Evolutionary conservation across 2,888 invertebrate genomes (phyloP).

Genomic region (Hirtodrosophila histrioides): DNA sequence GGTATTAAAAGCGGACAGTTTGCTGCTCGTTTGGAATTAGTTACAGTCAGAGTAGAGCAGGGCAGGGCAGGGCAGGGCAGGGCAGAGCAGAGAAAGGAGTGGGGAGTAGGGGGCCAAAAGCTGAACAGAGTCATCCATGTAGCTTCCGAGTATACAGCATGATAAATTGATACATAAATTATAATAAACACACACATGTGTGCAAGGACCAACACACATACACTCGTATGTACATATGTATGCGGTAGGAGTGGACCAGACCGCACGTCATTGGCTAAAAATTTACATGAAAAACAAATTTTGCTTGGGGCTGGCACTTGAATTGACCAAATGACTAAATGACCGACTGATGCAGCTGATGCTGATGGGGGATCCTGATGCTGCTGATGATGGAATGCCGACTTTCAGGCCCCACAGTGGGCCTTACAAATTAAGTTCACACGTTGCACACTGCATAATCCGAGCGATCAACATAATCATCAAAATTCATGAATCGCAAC

Average conservation of each 20-base stretch:
- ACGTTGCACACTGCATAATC: slow-evolving; percentile 65
- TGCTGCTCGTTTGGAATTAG: slow-evolving; percentile 57
- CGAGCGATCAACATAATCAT: slow-evolving; percentile 72
- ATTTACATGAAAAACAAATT: slow-evolving; percentile 80
- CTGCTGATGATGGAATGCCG: slow-evolving; percentile 55
- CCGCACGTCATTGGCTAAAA: slow-evolving; percentile 64
- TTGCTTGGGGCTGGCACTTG: slow-evolving; percentile 29
- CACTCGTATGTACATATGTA: background rate
- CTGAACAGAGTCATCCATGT: slow-evolving; percentile 17
- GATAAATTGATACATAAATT: slow-evolving; percentile 80
- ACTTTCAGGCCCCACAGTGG: background rate
- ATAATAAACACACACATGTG: slow-evolving; percentile 66
- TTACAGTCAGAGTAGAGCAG: slow-evolving; percentile 27
- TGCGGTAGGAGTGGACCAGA: slow-evolving; percentile 5
- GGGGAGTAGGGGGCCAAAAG: background rate
- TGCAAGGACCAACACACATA: slow-evolving; percentile 8
- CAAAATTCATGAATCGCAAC: slow-evolving; percentile 71
- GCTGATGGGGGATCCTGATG: slow-evolving; percentile 13
- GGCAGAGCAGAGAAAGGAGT: no score
- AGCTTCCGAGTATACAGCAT: slow-evolving; percentile 46
- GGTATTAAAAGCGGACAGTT: slow-evolving; percentile 56
- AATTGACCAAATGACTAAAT: slow-evolving; percentile 49
- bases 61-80: background rate
- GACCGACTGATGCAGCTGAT: slow-evolving; percentile 55
- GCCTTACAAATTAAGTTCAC: slow-evolving; percentile 65